Evolutionary conservation across 2,888 invertebrate genomes (phyloP), one percentile per base, ranked within the genome.

Genomic region (Diabrotica balteata): DNA sequence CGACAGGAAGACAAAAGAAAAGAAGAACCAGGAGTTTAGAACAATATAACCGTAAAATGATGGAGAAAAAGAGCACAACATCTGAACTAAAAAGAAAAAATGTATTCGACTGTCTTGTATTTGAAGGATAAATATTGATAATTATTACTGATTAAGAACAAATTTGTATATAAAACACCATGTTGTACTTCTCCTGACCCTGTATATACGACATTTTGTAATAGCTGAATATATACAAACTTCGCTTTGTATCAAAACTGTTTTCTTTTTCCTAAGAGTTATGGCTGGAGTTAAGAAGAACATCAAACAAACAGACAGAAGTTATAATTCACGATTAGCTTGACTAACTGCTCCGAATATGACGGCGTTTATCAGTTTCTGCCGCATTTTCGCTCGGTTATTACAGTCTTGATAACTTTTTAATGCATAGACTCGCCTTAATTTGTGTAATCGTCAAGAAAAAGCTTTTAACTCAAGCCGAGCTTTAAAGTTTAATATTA

Each of bases 291-390:
- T 75, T 80, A 79, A 82, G 79, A 75, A 75, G 75, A 81, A 80
- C 74, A 78, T 75, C 81, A 82, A 81, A 81, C 81, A 83, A 82
- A 82, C 81, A 81, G 83, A 82, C 82, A 81, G 80, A 78, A 81
- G 81, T 81, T 79, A 82, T 83, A 83, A 82, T 83, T 83, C 82
- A 83, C 82, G 83, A 83, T 83, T 83, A 78, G 76, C 75, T 73
- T 77, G 78, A 82, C 81, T 82, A 82, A 83, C 81, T 80, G 82
- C 80, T 74, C 76, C 76, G 81, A 80, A 81, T 82, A 80, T 81
- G 82, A 82, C 81, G 75, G 74, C 75, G 82, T 82, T 82, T 82
- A 81, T 82, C 81, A 82, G 54, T 62, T 67, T 71, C 66, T 54
- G 70, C 66, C 69, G 65, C 68, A 61, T 65, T 65, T 57, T 64